Evolutionary conservation across 1,140 invertebrate species (phyloP).

Genomic region (Dinoponera quadriceps): DNA sequence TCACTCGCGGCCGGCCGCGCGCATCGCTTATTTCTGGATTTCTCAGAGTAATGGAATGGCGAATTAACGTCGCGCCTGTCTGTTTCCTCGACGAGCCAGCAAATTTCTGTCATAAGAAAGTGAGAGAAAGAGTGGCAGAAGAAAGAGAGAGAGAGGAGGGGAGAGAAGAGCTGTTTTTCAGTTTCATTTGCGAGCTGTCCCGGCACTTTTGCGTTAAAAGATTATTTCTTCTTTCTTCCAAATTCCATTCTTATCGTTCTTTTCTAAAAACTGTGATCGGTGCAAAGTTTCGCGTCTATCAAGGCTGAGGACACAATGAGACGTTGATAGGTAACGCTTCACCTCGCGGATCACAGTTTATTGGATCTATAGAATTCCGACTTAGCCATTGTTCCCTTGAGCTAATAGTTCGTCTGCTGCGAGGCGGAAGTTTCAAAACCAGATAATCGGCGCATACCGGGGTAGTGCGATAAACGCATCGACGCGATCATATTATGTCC

Average conservation of each 20-base stretch:
- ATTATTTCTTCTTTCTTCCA: no score
- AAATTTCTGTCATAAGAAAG: background rate
- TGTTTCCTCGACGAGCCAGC: background rate
- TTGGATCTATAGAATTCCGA: constrained; percentile 55
- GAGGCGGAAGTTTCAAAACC: constrained; percentile 58
- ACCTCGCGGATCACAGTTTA: constrained; percentile 34
- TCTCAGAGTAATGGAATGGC: constrained; percentile 2
- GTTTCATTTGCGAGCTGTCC: no score
- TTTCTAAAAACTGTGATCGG: background rate
- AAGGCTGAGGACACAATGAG: constrained; percentile 50
- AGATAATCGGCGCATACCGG: constrained; percentile 53
- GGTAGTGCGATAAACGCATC: constrained; percentile 59
- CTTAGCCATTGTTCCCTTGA: constrained; percentile 58
- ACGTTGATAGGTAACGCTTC: constrained; percentile 58
- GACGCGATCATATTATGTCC: constrained; percentile 50
- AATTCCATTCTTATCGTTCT: background rate
- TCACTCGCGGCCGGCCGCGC: background rate
- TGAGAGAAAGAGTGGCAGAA: background rate
- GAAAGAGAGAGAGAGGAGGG: no score
- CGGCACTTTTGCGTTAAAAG: no score
- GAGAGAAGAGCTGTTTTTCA: no score
- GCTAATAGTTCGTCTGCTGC: constrained; percentile 63
- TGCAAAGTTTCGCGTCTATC: constrained; percentile 37
- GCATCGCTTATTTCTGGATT: constrained; percentile 20
- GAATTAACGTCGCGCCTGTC: background rate